phyloP scores from a whole-genome alignment of 2,797 vertebrate species.

The Pteropus rufus region DNA sequence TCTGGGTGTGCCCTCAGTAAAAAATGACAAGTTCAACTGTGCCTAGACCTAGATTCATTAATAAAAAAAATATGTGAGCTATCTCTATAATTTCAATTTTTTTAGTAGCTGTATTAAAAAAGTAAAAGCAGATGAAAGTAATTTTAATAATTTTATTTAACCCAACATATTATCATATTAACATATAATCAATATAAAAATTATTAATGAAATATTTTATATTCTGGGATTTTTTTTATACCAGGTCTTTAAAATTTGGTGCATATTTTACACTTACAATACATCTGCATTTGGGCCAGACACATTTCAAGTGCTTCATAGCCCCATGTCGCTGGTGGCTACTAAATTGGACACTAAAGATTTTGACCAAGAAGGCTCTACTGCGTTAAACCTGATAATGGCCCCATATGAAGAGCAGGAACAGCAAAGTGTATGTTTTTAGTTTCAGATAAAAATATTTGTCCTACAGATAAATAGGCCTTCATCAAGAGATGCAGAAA shows the following conservation, averaged over 20 bases:
- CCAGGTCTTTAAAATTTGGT: neutral
- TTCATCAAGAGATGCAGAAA: neutral
- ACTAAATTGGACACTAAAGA: neutral
- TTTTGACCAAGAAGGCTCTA: conserved; percentile 30
- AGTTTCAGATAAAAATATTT: neutral
- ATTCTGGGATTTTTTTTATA: neutral
- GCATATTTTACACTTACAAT: neutral
- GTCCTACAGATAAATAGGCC: neutral
- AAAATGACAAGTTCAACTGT: neutral
- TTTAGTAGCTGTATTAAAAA: neutral
- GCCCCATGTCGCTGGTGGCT: neutral
- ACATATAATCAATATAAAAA: neutral
- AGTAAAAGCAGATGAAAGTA: neutral
- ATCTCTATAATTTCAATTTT: neutral
- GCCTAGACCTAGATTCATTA: neutral
- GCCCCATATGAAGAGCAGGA: conserved; percentile 3
- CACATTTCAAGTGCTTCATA: neutral
- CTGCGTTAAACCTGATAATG: neutral
- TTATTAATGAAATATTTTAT: neutral
- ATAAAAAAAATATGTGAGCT: neutral
- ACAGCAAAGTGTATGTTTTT: neutral
- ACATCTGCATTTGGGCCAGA: neutral
- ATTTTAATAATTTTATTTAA: neutral
- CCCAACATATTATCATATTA: neutral
- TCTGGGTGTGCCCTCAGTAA: neutral